Conservation (phyloP, 1,140 invertebrate species). For the Drosophila tsacasi region DNA sequence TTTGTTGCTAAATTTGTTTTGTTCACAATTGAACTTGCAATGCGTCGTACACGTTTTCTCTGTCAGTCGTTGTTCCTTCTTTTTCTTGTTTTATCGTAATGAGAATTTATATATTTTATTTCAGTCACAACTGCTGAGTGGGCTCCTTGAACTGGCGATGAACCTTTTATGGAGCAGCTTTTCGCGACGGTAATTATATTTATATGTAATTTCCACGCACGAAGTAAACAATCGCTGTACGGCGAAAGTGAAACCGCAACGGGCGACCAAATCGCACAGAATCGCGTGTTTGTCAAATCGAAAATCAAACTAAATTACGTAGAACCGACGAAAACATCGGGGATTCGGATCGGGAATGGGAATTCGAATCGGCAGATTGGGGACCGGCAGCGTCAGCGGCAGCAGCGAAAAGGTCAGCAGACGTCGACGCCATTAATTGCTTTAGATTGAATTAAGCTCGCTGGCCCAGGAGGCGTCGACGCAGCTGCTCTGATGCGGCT, state of each 20-base stretch:
- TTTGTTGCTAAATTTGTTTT: slow-evolving; percentile 16
- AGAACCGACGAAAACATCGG: slow-evolving; percentile 8
- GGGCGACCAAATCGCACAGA: slow-evolving; percentile 37
- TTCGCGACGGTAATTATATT: slow-evolving; percentile 33
- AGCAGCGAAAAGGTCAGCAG: slow-evolving; percentile 64
- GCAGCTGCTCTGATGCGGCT: slow-evolving; percentile 25
- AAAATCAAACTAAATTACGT: slow-evolving; percentile 69
- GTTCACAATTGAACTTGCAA: slow-evolving; percentile 29
- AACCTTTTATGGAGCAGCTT: slow-evolving; percentile 71
- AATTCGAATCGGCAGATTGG: background rate
- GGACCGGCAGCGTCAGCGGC: background rate
- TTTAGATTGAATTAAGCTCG: slow-evolving; percentile 80
- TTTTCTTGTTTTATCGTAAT: slow-evolving; percentile 55
- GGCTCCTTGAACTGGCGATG: slow-evolving; percentile 61
- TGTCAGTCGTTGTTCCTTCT: slow-evolving; percentile 5
- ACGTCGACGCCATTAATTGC: slow-evolving; percentile 73
- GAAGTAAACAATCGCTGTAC: slow-evolving; percentile 25
- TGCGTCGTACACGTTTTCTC: slow-evolving; percentile 15
- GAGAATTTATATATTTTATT: slow-evolving; percentile 60
- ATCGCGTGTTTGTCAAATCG: slow-evolving; percentile 65
- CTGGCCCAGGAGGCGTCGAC: slow-evolving; percentile 19
- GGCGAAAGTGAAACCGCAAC: slow-evolving; percentile 69
- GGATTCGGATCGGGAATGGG: slow-evolving; percentile 3
- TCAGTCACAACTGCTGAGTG: slow-evolving; percentile 36
- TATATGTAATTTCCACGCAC: slow-evolving; percentile 35